Evolutionary conservation across 2,888 invertebrate genomes (phyloP).

Genomic region (Pegoplata infirma): DNA sequence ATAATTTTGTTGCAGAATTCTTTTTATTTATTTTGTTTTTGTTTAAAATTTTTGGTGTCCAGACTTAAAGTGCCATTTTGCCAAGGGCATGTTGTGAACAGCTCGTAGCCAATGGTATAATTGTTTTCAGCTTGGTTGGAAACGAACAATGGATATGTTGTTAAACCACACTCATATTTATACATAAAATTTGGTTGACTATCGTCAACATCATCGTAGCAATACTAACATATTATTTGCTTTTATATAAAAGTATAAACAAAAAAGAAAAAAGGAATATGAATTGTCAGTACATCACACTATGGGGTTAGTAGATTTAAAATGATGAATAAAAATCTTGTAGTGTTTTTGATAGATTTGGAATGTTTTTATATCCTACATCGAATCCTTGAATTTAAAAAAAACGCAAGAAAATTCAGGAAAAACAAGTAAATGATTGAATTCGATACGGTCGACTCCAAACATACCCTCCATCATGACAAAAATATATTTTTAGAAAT

Average conservation of each 20-base stretch:
- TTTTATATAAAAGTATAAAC: slow-evolving; percentile 13
- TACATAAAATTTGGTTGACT: slow-evolving; percentile 22
- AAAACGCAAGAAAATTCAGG: no score
- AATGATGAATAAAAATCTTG: no score
- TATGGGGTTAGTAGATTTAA: background rate
- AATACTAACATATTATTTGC: slow-evolving; percentile 20
- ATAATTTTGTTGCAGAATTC: background rate
- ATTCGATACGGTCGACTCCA: no score
- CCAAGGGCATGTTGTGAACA: slow-evolving; percentile 47
- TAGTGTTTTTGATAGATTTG: no score
- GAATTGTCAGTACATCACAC: background rate
- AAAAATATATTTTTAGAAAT: no score
- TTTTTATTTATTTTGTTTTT: background rate
- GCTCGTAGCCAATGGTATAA: slow-evolving; percentile 43
- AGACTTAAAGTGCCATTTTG: slow-evolving; percentile 43
- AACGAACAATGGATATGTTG: slow-evolving; percentile 27
- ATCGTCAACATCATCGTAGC: slow-evolving; percentile 13
- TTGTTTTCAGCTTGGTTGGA: slow-evolving; percentile 45
- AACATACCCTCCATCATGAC: no score
- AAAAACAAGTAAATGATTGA: no score
- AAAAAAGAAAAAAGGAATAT: slow-evolving; percentile 3
- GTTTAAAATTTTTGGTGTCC: slow-evolving; percentile 20
- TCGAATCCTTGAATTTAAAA: no score
- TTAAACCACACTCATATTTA: slow-evolving; percentile 1
- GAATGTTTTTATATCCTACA: no score